These are phyloP conservation scores for Tupaia tana DNA, from an alignment of 2,113 vertebrate species.

Conservation along the genomic window DNA sequence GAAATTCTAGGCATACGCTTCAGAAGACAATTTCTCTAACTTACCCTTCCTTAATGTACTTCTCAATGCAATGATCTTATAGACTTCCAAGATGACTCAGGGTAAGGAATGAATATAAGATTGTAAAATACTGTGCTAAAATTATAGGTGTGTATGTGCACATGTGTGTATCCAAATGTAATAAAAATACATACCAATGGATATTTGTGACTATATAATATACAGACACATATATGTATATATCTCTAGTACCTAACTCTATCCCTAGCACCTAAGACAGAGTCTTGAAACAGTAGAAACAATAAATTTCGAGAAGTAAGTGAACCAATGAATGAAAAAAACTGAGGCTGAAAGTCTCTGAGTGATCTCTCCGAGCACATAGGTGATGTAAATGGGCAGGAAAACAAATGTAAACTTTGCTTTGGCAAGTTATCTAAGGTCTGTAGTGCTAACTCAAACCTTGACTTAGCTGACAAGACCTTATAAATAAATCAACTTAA, in stretches of 20 bases:
- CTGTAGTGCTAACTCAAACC: background rate
- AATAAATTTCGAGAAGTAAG: background rate
- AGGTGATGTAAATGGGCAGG: background rate
- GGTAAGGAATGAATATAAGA: background rate
- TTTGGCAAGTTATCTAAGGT: background rate
- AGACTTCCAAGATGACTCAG: background rate
- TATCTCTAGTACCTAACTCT: background rate
- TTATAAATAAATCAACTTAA: constrained; percentile 60
- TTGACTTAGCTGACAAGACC: constrained; percentile 34
- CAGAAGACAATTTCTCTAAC: background rate
- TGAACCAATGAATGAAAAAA: background rate
- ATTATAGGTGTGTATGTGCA: background rate
- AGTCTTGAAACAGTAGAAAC: background rate
- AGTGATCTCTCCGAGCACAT: background rate
- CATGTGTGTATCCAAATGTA: background rate
- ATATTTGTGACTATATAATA: background rate
- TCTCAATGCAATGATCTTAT: background rate
- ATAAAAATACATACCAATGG: background rate
- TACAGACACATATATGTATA: background rate
- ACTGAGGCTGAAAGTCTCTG: background rate
- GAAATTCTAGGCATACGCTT: background rate
- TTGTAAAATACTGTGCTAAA: background rate
- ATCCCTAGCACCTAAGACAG: background rate
- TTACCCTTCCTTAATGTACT: background rate
- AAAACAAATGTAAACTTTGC: background rate